Base-by-base conservation (phyloP, 2,797 vertebrate genomes). In the Sebastes minor region DNA sequence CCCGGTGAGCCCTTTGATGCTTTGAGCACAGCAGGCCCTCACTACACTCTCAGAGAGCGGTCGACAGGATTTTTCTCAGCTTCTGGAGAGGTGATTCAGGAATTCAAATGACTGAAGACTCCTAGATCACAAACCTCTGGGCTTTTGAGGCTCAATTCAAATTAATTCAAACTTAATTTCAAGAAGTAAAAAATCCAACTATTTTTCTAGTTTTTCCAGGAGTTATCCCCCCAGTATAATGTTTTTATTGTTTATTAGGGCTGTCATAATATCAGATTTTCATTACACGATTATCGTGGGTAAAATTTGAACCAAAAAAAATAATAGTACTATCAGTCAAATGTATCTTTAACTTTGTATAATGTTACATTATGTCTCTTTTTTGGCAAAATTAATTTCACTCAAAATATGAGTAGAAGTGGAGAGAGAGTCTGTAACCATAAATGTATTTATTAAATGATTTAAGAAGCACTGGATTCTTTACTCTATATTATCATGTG, bases 41-140 rank as follows among this genome's bases (percentile, higher is more conserved):
- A 2, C 74, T 65, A 0, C 71, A 49, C 49, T 42, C 55, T 30
- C 6, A 57, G n/a, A 81, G 32, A 74, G 74, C 32, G 2, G 57
- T 72, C 81, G 81, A 74, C 76, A 64, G n/a, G 63, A 67, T 82
- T 81, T 68, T 69, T 53, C 25, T 57, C 61, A 28, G 49, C 38
- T 71, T 63, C 61, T 68, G 49, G 42, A 70, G 59, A 52, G 20
- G 59, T 13, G 52, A 76, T 73, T 73, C 57, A 71, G 70, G 46
- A 78, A 71, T 32, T 74, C 6, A 3, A 25, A 28, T 20, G 23
- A 18, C 46, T 38, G 30, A 46, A 57, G 59, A 69, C 62, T 72
- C 14, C 10, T 38, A 11, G 16, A 61, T 74, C 53, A 23, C 49
- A 70, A 27, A 55, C 13, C 20, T 69, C 9, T 30, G 59, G 49